A percentile compares a stretch with the other conserved stretches of the same genome.
Evolutionary conservation across 2,888 invertebrate species (phyloP).

Genomic region (Trichacis sp.): DNA sequence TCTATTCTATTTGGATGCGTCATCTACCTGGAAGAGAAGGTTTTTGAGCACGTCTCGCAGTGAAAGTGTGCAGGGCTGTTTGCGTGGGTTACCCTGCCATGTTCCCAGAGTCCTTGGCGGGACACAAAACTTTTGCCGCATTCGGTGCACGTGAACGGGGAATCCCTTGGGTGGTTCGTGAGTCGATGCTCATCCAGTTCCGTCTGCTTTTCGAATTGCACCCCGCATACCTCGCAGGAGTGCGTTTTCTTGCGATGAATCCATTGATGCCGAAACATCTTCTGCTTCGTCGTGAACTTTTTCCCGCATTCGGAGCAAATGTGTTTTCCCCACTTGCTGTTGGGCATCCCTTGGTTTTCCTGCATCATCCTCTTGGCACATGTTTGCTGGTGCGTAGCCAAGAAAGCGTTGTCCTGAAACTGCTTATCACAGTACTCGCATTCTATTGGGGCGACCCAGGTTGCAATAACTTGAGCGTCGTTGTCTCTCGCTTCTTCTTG

Average conservation of each 20-base stretch:
- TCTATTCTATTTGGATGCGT: too few relatives aligned
- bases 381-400: slow-evolving; percentile 66
- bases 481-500: slow-evolving; percentile 41
- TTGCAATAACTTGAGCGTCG: slow-evolving; percentile 53
- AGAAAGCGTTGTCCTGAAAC: slow-evolving; percentile 66
- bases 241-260: slow-evolving; percentile 69
- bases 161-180: slow-evolving; percentile 66
- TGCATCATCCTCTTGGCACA: slow-evolving; percentile 62
- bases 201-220: slow-evolving; percentile 66
- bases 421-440: slow-evolving; percentile 71
- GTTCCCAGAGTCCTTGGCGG: slow-evolving; percentile 70
- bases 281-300: slow-evolving; percentile 69
- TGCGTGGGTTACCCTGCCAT: slow-evolving; percentile 65
- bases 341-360: slow-evolving; percentile 49
- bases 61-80: slow-evolving; percentile 69
- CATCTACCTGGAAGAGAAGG: slow-evolving; percentile 67
- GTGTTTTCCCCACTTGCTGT: slow-evolving; percentile 65
- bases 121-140: slow-evolving; percentile 70
- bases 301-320: slow-evolving; percentile 68
- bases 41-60: slow-evolving; percentile 70
- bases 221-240: slow-evolving; percentile 67
- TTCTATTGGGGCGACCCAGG: slow-evolving; percentile 61
- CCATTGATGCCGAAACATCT: slow-evolving; percentile 70
- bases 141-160: slow-evolving; percentile 67
- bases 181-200: slow-evolving; percentile 68